These are phyloP conservation scores for Trematocara marginatum DNA, from an alignment of 2,113 vertebrate genomes.

Conservation along the genomic window DNA sequence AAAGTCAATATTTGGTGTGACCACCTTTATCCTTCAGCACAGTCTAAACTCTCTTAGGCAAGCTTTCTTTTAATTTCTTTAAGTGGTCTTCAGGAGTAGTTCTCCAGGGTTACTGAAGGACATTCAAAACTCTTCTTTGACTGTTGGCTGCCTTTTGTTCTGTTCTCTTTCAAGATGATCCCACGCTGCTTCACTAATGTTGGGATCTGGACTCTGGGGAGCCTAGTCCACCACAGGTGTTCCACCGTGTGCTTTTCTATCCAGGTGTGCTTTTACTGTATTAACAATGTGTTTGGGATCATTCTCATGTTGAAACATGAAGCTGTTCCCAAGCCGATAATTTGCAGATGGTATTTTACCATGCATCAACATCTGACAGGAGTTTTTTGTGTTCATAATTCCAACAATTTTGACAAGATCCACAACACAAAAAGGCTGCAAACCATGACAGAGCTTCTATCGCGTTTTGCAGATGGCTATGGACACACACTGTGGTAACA, in stretches of 20 bases:
- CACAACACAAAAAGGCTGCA: not conserved
- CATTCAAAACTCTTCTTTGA: not conserved
- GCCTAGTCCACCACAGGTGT: not conserved
- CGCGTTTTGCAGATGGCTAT: not conserved
- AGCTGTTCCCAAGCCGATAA: not conserved
- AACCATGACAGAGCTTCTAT: not conserved
- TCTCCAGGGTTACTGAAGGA: not conserved
- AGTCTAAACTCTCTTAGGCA: not conserved
- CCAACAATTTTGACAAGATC: not conserved
- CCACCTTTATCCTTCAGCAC: not conserved
- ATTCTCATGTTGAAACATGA: not conserved
- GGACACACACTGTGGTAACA: not conserved
- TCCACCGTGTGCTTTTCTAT: not conserved
- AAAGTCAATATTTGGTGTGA: not conserved
- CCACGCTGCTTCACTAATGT: not conserved
- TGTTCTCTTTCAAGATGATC: not conserved
- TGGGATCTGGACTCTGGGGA: not conserved
- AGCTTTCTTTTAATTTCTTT: not conserved
- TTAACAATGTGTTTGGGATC: not conserved
- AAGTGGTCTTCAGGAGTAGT: not conserved
- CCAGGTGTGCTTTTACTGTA: not conserved
- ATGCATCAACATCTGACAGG: not conserved
- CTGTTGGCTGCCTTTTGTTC: not conserved
- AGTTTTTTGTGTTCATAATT: not conserved
- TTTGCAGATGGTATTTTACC: not conserved